Conservation (phyloP, 2,888 invertebrate species). For the Phortica okadai region DNA sequence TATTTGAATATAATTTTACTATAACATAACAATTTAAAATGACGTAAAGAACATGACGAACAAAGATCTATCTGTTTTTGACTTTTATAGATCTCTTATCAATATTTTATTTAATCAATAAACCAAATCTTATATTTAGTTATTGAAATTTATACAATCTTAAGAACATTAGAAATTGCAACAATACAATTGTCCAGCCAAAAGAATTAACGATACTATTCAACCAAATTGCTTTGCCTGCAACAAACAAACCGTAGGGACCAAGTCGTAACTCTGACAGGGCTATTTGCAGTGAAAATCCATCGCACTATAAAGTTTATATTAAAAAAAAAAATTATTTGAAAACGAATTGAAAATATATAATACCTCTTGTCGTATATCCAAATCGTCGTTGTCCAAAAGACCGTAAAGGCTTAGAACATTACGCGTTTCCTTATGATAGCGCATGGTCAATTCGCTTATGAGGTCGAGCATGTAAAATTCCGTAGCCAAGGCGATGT, state of each 20-base stretch:
- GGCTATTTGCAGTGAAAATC: neutral
- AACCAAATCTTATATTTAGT: neutral
- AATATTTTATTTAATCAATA: no score
- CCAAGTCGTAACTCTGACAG: neutral
- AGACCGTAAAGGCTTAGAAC: neutral
- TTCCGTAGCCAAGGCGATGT: neutral
- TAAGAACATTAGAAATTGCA: neutral
- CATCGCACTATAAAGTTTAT: slow-evolving; percentile 2
- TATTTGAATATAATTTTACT: no score
- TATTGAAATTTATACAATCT: neutral
- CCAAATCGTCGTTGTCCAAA: neutral
- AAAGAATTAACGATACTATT: neutral
- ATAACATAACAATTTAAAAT: no score
- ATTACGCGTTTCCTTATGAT: neutral
- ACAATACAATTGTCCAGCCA: slow-evolving; percentile 1
- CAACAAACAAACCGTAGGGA: neutral
- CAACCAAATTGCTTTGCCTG: slow-evolving; percentile 6
- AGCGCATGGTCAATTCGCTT: neutral
- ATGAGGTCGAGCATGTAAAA: neutral
- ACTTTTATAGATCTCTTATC: no score
- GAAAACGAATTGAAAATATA: neutral
- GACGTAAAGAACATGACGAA: no score
- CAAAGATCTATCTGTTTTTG: no score
- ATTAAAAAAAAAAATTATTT: neutral
- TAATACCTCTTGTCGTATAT: neutral